Base-by-base conservation (phyloP, 1,140 invertebrate genomes). In the Campodea augens region DNA sequence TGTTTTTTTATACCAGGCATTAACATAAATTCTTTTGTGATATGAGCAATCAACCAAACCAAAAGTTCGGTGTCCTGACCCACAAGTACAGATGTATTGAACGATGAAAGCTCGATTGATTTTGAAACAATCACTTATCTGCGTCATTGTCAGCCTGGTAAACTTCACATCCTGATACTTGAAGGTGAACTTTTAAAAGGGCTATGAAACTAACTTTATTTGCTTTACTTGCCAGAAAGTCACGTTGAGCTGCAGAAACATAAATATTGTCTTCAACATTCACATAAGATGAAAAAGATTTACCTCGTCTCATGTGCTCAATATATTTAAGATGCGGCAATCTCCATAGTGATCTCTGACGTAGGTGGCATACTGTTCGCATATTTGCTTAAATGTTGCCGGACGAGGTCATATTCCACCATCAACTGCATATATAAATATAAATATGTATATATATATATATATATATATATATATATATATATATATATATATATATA, bases 101-200 rank as follows among this genome's bases (percentile, higher is more conserved):
- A 12, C 21, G 7, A 25, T 3, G 25, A 21, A n/a, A 36, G 5
- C 22, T 19, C 44, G n/a, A 44, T 24, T 10, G 46, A 20, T 44
- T 15, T 48, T 36, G 45, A 19, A 13, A 46, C 10, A 27, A 48
- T 48, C 5, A 49, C 13, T 47, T 47, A 5, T 48, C 46, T 47
- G 46, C 46, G 37, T 45, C 46, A 47, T n/a, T 18, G 20, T 20
- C 29, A 15, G 45, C 45, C 5, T 48, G 46, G n/a, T 47, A 13
- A 15, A 48, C 45, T 13, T 29, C 15, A 21, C 44, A 47, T 12
- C 44, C 46, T 15, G 10, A 1, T 19, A 25, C 21, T 20, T 40
- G n/a, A 7, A 48, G 37, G 25, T 45, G 25, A n/a, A 7, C 18
- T 22, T 13, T 48, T 23, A 48, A 20, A 15, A 48, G 18, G 10